Base-by-base conservation (phyloP, 2,888 invertebrate genomes). In the Acanthosepion pharaonis region DNA sequence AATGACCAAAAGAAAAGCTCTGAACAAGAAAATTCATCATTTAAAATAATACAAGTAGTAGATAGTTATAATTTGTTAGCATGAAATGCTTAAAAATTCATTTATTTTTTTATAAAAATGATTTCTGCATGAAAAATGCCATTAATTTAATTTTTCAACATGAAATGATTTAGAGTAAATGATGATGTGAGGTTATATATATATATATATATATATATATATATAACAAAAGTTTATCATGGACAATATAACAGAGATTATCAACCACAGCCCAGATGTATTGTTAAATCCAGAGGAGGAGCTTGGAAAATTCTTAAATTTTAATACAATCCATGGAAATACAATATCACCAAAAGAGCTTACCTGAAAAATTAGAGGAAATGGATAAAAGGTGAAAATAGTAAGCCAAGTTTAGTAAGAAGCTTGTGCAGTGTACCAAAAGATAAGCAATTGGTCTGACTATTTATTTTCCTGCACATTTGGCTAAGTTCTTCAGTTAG, bases 321-420 rank as follows among this genome's bases (percentile, higher is more conserved):
- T 78, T 78, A 78, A 78, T 78, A 78, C 4, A 78, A 78, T 78
- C 78, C 78, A 78, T 0, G n/a, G 78, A 78, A 78, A 78, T 78
- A 78, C 78, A 78, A 78, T 33, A 78, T 78, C 78, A 78, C 78
- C n/a, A 78, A 78, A 78, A 78, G 78, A 33, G n/a, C 78, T 78
- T 78, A 78, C n/a, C n/a, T 78, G n/a, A 78, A 78, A 78, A 78
- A 78, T 78, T 78, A 78, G 78, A 78, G 18, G 78, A 78, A 78
- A 78, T n/a, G 78, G n/a, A 78, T 78, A 78, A 78, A 9, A 78
- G 78, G 78, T 78, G 78, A 78, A 78, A 78, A 78, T 78, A n/a
- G 78, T 78, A 78, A 78, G 78, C 78, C 78, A 78, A 78, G 28
- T 78, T 78, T 78, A 78, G 78, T 78, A 78, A 78, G 78, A 78